These are phyloP conservation scores for Urocolius indicus DNA, from an alignment of 2,113 vertebrate species.

Conservation along the genomic window DNA sequence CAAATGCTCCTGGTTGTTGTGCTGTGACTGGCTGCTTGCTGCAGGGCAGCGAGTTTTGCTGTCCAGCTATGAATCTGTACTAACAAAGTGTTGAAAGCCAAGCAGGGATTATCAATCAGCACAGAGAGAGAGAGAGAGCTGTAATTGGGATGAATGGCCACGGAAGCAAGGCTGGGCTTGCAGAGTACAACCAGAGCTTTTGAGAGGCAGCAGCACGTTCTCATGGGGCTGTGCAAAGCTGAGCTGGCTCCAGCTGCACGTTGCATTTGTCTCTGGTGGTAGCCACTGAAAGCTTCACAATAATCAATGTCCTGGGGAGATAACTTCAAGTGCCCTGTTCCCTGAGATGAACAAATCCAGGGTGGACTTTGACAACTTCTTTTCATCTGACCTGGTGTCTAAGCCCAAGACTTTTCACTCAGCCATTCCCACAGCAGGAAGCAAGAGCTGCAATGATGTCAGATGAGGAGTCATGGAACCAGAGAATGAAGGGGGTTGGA, in stretches of 20 bases:
- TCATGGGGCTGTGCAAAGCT: neutral
- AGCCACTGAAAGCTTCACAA: neutral
- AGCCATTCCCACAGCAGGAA: rapidly evolving
- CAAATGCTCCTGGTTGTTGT: neutral
- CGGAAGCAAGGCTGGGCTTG: neutral
- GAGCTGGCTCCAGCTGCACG: neutral
- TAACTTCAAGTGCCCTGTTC: neutral
- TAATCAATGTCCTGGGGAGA: neutral
- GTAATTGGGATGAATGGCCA: neutral
- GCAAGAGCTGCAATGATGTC: neutral
- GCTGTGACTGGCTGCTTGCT: neutral
- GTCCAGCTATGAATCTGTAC: neutral
- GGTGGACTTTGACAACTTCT: neutral
- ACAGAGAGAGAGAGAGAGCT: neutral
- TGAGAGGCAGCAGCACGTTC: neutral
- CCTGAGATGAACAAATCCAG: neutral
- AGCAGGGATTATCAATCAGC: neutral
- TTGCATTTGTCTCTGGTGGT: neutral
- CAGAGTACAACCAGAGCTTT: neutral
- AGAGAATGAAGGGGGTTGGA: too few relatives aligned
- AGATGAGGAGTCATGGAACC: neutral
- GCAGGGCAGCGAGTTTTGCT: neutral
- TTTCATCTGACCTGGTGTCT: neutral
- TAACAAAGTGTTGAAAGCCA: neutral
- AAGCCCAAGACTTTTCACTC: neutral